Evolutionary conservation across 2,888 invertebrate species (phyloP).

Genomic region (Antitype chi): DNA sequence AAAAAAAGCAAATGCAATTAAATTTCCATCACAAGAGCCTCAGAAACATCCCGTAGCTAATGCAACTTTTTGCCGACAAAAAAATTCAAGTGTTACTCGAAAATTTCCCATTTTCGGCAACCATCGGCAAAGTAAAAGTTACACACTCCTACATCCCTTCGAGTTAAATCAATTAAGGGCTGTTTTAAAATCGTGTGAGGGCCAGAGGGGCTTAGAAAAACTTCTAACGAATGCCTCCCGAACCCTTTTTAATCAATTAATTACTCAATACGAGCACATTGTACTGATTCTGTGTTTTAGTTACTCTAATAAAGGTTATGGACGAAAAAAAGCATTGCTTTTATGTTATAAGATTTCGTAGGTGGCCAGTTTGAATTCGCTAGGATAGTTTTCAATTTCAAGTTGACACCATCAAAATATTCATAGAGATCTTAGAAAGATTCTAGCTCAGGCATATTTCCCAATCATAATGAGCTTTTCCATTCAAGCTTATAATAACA

Average conservation of each 20-base stretch:
- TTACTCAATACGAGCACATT: conserved; percentile 84
- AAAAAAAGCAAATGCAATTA: conserved; percentile 1
- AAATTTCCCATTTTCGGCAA: conserved; percentile 55
- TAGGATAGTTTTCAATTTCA: neutral
- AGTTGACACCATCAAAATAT: neutral
- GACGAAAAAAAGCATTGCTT: neutral
- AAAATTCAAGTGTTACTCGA: conserved; percentile 58
- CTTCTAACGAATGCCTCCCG: conserved; percentile 85
- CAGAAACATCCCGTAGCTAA: conserved; percentile 12
- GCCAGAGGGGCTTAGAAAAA: conserved; percentile 79
- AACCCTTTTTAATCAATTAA: conserved; percentile 89
- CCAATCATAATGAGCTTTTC: neutral
- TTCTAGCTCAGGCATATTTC: neutral
- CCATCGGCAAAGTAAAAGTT: conserved; percentile 63
- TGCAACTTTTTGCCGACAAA: conserved; percentile 34
- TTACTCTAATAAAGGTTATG: conserved; percentile 24
- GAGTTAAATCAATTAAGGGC: conserved; percentile 86
- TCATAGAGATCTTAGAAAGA: neutral
- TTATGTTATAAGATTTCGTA: neutral
- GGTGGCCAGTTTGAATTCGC: neutral
- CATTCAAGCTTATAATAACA: neutral
- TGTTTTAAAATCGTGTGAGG: conserved; percentile 76
- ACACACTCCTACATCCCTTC: conserved; percentile 74
- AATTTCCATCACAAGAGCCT: neutral
- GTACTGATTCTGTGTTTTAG: conserved; percentile 71